Percentiles rank a stretch among this genome's conserved stretches.
These are phyloP conservation scores for Folsomia candida DNA, from an alignment of 2,888 invertebrate species.

Conservation along the genomic window DNA sequence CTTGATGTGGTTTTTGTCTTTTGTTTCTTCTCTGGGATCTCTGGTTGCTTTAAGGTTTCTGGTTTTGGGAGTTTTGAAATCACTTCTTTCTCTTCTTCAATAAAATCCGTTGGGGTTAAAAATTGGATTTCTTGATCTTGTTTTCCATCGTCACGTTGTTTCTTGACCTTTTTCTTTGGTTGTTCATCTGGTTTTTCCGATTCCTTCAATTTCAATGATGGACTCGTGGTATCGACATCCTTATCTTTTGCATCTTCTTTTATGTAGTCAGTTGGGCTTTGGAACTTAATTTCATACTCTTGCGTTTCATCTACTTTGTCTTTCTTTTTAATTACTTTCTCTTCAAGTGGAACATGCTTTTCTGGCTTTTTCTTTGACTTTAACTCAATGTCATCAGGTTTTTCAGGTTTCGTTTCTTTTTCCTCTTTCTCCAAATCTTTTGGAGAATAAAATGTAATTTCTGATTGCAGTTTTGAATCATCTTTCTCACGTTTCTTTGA, in stretches of 20 bases:
- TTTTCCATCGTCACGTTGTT: not conserved
- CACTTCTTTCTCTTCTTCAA: not conserved
- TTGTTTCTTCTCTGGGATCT: not conserved
- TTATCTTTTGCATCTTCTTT: not conserved
- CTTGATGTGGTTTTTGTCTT: not conserved
- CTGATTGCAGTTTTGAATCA: not conserved
- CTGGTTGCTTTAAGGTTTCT: not conserved
- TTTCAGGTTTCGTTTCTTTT: not conserved
- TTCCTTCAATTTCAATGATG: not conserved
- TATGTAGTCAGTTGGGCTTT: not conserved
- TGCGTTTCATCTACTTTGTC: not conserved
- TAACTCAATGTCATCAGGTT: not conserved
- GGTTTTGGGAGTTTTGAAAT: not conserved
- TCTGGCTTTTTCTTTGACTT: not conserved
- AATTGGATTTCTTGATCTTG: conserved; percentile 11
- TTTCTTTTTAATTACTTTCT: not conserved
- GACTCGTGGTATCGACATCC: not conserved
- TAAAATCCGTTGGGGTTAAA: not conserved
- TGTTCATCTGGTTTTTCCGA: not conserved
- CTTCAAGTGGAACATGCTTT: not conserved
- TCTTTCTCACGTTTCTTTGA: not conserved
- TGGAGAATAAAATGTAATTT: not conserved
- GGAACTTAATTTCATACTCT: not conserved
- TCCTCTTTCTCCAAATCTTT: not conserved
- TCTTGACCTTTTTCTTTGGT: not conserved